These are phyloP conservation scores for Lophotriccus pileatus DNA, from an alignment of 2,797 vertebrate genomes.

Conservation along the genomic window DNA sequence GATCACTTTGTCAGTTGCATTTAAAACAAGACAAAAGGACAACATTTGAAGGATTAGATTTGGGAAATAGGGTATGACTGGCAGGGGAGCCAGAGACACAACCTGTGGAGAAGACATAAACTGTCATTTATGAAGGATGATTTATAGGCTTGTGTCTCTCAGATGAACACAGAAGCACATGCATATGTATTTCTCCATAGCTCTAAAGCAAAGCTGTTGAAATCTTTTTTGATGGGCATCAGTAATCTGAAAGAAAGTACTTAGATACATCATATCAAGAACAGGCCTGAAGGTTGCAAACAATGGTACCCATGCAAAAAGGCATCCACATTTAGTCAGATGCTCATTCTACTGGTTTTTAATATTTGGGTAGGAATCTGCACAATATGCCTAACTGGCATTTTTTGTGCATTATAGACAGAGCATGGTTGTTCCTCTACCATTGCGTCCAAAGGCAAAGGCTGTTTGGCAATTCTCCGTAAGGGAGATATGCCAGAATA, in stretches of 20 bases:
- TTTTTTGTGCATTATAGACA: neutral
- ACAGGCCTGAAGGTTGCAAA: neutral
- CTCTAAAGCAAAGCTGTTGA: neutral
- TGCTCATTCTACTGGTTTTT: fast-evolving
- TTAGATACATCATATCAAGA: neutral
- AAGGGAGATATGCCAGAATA: neutral
- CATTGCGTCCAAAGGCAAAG: neutral
- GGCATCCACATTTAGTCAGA: fast-evolving
- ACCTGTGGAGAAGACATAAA: neutral
- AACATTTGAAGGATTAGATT: constrained; percentile 12
- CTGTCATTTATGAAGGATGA: constrained; percentile 34
- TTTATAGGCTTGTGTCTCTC: neutral
- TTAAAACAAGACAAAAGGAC: neutral
- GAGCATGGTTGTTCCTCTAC: neutral
- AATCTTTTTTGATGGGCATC: neutral
- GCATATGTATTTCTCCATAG: neutral
- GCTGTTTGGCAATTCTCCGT: neutral
- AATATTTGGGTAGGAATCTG: neutral
- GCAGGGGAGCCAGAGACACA: neutral
- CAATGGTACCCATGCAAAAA: neutral
- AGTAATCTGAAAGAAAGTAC: neutral
- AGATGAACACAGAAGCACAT: neutral
- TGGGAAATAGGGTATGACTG: constrained; percentile 3
- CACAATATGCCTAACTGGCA: neutral
- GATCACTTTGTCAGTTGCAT: neutral